Evolutionary conservation across 2,113 vertebrate genomes (phyloP).

Genomic region (Fulmarus glacialis): DNA sequence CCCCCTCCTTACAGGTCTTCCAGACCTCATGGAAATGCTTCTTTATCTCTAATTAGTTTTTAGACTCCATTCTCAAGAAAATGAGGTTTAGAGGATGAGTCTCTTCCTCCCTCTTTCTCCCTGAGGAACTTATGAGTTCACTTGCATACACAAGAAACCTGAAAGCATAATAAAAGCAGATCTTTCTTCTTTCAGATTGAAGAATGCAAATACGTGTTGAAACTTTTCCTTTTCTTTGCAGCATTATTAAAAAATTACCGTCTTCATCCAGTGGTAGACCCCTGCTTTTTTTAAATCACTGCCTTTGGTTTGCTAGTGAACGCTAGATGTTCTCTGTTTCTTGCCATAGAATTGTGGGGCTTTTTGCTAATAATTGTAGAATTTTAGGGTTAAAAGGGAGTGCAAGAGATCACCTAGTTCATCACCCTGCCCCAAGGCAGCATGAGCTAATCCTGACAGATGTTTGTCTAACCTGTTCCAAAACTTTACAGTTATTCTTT

Average conservation of each 20-base stretch:
- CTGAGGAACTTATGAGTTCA: not conserved
- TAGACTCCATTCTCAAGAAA: not conserved
- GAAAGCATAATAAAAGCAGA: not conserved
- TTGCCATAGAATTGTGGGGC: not conserved
- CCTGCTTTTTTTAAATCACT: not conserved
- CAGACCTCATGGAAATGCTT: not conserved
- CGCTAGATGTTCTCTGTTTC: not conserved
- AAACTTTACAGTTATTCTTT: conserved; percentile 30
- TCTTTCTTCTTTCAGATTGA: not conserved
- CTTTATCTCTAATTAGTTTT: not conserved
- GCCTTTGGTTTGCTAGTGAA: not conserved
- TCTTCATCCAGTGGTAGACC: not conserved
- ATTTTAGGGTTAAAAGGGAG: conserved; percentile 29
- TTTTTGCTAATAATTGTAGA: conserved; percentile 1
- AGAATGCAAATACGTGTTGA: not conserved
- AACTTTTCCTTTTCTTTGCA: not conserved
- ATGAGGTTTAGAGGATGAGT: not conserved
- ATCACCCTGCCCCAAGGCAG: conserved; percentile 26
- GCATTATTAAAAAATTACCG: not conserved
- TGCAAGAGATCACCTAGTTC: conserved; percentile 10
- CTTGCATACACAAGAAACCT: not conserved
- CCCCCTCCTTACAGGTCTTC: not conserved
- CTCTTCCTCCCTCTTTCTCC: not conserved
- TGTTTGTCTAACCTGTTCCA: conserved; percentile 53
- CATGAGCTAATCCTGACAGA: conserved; percentile 58